phyloP scores from a whole-genome alignment of 2,888 invertebrate genomes.

The Dysmachus trigonus region DNA sequence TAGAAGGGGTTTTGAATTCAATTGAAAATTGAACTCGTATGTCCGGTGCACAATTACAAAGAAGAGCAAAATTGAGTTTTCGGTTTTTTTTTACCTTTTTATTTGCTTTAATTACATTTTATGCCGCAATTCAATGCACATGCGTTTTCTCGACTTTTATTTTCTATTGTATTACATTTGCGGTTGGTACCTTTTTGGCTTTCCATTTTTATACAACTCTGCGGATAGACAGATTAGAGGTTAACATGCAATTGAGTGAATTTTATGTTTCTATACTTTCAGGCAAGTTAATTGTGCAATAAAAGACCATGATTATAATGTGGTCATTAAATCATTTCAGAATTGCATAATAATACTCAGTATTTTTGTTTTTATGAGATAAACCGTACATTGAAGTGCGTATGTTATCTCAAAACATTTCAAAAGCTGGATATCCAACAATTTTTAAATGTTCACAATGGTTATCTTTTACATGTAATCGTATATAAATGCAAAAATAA shows the following conservation, averaged over 20 bases:
- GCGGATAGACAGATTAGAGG: neutral
- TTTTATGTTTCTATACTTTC: neutral
- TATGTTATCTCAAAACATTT: neutral
- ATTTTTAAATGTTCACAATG: neutral
- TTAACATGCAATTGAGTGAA: neutral
- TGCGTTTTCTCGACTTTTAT: neutral
- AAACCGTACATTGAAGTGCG: neutral
- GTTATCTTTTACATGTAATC: neutral
- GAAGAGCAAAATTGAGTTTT: neutral
- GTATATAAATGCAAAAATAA: no score
- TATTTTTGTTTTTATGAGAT: neutral
- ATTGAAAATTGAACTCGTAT: neutral
- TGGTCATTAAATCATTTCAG: neutral
- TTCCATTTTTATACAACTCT: neutral
- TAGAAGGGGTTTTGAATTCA: neutral
- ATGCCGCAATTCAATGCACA: neutral
- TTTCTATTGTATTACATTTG: neutral
- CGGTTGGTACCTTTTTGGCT: neutral
- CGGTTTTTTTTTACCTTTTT: neutral
- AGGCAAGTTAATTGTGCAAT: neutral
- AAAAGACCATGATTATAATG: neutral
- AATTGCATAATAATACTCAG: neutral
- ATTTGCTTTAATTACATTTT: neutral
- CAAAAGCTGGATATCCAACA: neutral
- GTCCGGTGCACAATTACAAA: neutral